A percentile compares a stretch with the other conserved stretches of the same genome.
Evolutionary conservation across 1,140 invertebrate genomes (phyloP).

Genomic region (Drosophila lacertosa): DNA sequence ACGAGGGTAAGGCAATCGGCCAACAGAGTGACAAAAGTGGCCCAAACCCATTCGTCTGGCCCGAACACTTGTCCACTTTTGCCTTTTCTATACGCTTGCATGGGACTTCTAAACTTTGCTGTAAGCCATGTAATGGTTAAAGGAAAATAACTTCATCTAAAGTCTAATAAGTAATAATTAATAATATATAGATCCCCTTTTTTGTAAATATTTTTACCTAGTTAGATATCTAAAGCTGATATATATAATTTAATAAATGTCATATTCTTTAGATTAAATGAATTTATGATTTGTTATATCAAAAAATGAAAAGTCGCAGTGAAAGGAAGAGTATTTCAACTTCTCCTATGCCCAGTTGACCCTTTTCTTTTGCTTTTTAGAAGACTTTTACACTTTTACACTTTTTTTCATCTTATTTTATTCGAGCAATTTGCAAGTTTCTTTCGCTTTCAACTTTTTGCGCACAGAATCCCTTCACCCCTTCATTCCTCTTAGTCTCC

Average conservation of each 20-base stretch:
- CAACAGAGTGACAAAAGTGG: background rate
- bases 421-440: conserved; percentile 60
- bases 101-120: no score
- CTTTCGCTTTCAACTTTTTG: conserved; percentile 50
- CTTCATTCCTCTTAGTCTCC: background rate
- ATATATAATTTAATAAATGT: no score
- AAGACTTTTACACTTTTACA: conserved; percentile 16
- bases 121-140: no score
- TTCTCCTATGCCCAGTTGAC: conserved; percentile 22
- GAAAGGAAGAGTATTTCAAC: conserved; percentile 28
- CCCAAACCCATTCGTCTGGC: background rate
- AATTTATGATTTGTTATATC: no score
- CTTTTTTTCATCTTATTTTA: conserved; percentile 26
- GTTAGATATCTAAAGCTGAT: no score
- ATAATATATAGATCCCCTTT: no score
- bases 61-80: background rate
- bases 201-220: background rate
- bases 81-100: conserved; percentile 14
- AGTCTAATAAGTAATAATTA: no score
- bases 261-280: no score
- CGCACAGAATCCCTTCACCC: conserved; percentile 32
- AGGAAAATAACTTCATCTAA: no score
- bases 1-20: background rate
- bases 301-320: no score
- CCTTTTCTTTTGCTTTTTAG: conserved; percentile 17